Conservation (phyloP, 2,113 vertebrate species). For the Oenanthe melanoleuca region DNA sequence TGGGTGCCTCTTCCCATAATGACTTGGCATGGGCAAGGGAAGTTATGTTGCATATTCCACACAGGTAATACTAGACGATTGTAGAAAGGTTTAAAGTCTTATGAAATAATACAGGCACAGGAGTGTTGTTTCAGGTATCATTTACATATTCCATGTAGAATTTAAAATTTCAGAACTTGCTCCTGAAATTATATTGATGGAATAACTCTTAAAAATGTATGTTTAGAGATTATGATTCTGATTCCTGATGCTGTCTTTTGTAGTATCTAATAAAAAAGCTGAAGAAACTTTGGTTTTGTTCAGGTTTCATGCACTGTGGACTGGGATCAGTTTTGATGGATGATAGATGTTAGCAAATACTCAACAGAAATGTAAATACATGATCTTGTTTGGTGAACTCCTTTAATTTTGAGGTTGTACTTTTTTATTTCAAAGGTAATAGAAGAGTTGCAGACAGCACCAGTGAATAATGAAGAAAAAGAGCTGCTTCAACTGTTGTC, state of each 20-base stretch:
- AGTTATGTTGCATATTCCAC: background rate
- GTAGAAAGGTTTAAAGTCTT: background rate
- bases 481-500: slow-evolving; percentile 89
- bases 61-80: background rate
- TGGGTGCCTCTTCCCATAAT: too few species aligned
- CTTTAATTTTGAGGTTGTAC: background rate
- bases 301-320: background rate
- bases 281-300: background rate
- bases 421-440: slow-evolving; percentile 79
- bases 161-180: background rate
- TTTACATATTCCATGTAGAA: background rate
- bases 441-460: slow-evolving; percentile 88
- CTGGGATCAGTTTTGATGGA: background rate
- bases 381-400: background rate
- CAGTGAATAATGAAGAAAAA: slow-evolving; percentile 82
- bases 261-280: background rate
- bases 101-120: background rate
- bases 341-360: background rate
- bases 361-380: background rate
- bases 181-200: background rate
- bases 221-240: background rate
- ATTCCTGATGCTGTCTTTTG: background rate
- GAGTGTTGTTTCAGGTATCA: background rate
- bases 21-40: background rate
- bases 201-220: background rate